These are phyloP conservation scores for Saccostrea glomerata DNA, from an alignment of 1,140 invertebrate genomes.

Conservation along the genomic window DNA sequence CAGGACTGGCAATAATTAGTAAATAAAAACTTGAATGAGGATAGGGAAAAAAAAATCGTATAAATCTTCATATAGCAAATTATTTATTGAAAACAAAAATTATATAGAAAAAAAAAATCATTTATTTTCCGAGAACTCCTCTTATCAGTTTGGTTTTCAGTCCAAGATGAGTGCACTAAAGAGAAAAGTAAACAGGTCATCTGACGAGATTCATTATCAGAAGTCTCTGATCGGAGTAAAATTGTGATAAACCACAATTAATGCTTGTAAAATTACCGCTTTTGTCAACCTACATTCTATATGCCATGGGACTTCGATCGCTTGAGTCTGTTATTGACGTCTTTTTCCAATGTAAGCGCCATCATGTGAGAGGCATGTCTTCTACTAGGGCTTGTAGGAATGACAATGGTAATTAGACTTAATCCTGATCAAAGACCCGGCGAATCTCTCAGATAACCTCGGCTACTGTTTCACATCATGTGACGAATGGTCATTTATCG, in stretches of 20 bases:
- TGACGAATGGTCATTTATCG: background rate
- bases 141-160: background rate
- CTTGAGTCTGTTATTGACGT: background rate
- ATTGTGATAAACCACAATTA: conserved; percentile 16
- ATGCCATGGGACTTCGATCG: background rate
- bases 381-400: background rate
- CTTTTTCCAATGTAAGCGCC: too few relatives aligned
- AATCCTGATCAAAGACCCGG: background rate
- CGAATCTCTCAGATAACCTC: background rate
- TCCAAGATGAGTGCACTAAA: background rate
- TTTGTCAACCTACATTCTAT: background rate
- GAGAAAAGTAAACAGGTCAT: background rate
- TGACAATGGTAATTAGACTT: background rate
- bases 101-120: too few relatives aligned
- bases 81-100: too few relatives aligned
- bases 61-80: too few relatives aligned
- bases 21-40: too few relatives aligned
- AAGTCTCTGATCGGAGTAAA: background rate
- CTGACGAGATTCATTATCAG: background rate
- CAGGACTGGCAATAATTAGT: too few relatives aligned
- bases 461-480: background rate
- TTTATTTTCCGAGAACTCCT: too few relatives aligned
- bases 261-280: background rate
- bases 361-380: background rate
- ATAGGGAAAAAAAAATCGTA: too few relatives aligned